Conservation (phyloP, 1,140 invertebrate species). For the Triops longicaudatus region DNA sequence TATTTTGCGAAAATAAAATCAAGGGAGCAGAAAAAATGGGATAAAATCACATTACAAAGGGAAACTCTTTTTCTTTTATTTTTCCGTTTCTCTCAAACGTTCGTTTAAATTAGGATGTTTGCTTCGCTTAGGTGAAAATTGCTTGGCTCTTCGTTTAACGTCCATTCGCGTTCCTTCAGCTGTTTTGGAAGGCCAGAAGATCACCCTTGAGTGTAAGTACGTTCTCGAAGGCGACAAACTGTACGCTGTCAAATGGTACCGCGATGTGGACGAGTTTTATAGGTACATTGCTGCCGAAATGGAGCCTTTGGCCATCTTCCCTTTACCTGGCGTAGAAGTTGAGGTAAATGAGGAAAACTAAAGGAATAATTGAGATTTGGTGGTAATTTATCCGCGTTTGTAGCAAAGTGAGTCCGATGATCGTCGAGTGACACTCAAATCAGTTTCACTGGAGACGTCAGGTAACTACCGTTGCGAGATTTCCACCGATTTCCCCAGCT, state of each 20-base stretch:
- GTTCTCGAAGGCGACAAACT: slow-evolving; percentile 31
- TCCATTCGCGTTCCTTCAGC: slow-evolving; percentile 28
- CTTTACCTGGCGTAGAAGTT: slow-evolving; percentile 32
- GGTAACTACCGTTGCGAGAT: slow-evolving; percentile 25
- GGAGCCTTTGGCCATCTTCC: slow-evolving; percentile 30
- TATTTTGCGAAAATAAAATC: neutral
- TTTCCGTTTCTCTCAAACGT: neutral
- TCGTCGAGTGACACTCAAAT: slow-evolving; percentile 23
- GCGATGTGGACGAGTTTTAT: slow-evolving; percentile 35
- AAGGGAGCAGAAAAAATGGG: neutral
- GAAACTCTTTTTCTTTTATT: neutral
- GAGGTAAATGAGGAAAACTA: slow-evolving; percentile 30
- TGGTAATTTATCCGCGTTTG: neutral
- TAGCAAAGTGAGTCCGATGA: slow-evolving; percentile 20
- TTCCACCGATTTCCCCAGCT: slow-evolving; percentile 23
- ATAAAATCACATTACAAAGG: neutral
- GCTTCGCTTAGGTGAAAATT: neutral
- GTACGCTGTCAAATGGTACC: slow-evolving; percentile 39
- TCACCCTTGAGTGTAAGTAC: slow-evolving; percentile 32
- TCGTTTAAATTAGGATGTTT: neutral
- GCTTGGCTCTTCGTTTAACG: neutral
- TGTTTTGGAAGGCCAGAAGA: slow-evolving; percentile 30
- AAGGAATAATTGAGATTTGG: neutral
- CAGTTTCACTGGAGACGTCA: slow-evolving; percentile 18
- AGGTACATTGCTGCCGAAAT: slow-evolving; percentile 30